Base-by-base conservation (phyloP, 2,888 invertebrate species). In the Mactromeris polynyma region DNA sequence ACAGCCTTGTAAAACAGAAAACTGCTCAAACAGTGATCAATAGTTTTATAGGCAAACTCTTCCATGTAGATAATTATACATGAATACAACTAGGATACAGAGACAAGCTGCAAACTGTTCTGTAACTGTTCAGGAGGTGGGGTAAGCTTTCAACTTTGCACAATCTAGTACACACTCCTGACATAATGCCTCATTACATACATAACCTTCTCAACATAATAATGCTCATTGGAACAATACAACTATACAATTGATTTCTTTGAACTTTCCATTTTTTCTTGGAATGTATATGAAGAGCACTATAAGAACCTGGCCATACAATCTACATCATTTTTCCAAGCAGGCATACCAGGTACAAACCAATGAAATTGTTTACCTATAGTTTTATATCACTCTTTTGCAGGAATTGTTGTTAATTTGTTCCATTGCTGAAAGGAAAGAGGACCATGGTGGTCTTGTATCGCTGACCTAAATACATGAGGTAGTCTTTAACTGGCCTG, bases 191-290 rank as follows among this genome's bases (percentile, higher is more conserved):
- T 73, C 73, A 36, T 73, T 73, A 73, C 36, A 73, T 26, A n/a
- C 21, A 73, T 73, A 14, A 73, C 14, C 73, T 73, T 73, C 33
- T 2, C n/a, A 11, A 1, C 73, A 73, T 9, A 73, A 73, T 11
- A 73, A 73, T 73, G 26, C 58, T 58, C 58, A 73, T 33, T 36
- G 2, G 4, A 73, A 73, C 33, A 73, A 73, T 33, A 73, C 33
- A 73, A 19, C 33, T 33, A 33, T 69, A 73, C 33, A 36, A 73
- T 73, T 36, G 36, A 36, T 36, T 58, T 33, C 73, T 73, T 73
- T 73, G 73, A 73, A 73, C 73, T 73, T 58, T 58, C 46, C 58
- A 73, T 73, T 73, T 73, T 73, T 33, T 11, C 73, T 36, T 73
- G 73, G 36, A 73, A 73, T 33, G 73, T 73, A 3, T 33, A 33